Evolutionary conservation across 2,888 invertebrate species (phyloP), one percentile per base, ranked within the genome.

Genomic region (Pammene aurita): DNA sequence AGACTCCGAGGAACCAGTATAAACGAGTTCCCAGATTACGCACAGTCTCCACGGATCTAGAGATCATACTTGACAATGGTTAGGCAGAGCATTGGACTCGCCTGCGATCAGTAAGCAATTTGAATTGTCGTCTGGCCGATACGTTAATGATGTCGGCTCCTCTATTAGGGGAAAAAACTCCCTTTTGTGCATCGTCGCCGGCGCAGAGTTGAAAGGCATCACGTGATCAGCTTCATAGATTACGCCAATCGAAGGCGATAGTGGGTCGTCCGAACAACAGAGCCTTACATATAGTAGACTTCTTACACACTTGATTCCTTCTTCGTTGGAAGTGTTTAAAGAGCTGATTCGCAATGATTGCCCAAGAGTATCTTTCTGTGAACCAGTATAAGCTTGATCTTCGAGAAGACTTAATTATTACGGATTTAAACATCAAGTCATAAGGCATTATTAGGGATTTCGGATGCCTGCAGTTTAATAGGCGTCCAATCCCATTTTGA

Each of bases 81-180:
- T 13, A 7, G 7, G 26, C 34, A 13, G 26, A n/a, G 34, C n/a
- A 2, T n/a, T 54, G 7, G 9, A 54, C 2, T 54, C 34, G n/a
- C 34, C 7, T 34, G 13, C 54, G 54, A 34, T 54, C 54, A 54
- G 34, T n/a, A 26, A 13, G 54, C 54, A 34, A 54, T 54, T 50
- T 6, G 34, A 54, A 34, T 11, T 11, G 7, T 7, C n/a, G 34
- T 83, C 84, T 84, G 78, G 87, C 80, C 90, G 88, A 90, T 91
- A 91, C 90, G 87, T 90, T 91, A 92, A 91, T 89, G 91, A 90
- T 90, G 90, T 87, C 88, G 86, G 80, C 86, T 83, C 85, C 82
- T 89, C 90, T 90, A 88, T 89, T 86, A 82, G 82, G 80, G 74
- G 79, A 80, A 88, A 90, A 90, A 91, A 87, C 80, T 74, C 75